Conservation (phyloP, 92 coral and sea anemone genomes). For the Umimayanthus kanabou region DNA sequence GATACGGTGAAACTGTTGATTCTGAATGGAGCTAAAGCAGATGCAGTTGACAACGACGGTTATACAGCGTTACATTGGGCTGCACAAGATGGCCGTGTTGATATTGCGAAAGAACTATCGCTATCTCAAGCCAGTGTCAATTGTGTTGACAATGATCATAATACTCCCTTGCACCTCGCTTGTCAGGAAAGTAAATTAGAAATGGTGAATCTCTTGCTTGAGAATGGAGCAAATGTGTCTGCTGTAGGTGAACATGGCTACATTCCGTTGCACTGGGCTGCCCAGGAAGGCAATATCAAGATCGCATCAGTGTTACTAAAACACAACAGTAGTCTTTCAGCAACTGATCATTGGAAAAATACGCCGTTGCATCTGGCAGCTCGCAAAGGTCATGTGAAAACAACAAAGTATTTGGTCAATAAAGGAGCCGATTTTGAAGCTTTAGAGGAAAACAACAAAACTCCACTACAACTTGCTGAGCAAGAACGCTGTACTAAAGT, state of each 20-base stretch:
- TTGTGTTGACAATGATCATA: background rate
- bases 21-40: background rate
- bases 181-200: background rate
- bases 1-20: background rate
- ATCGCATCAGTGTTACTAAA: background rate
- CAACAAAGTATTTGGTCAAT: background rate
- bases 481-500: background rate
- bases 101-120: background rate
- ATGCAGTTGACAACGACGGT: too few species aligned
- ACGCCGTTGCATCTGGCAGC: constrained; percentile 5
- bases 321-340: background rate
- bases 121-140: background rate
- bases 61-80: background rate
- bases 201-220: background rate
- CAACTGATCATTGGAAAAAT: background rate
- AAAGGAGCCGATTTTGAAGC: constrained; percentile 1
- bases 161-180: background rate
- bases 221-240: too few species aligned
- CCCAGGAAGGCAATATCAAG: background rate
- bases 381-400: background rate
- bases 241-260: background rate
- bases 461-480: background rate
- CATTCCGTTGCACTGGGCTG: constrained; percentile 4
- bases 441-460: background rate
- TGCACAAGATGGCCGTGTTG: background rate